Percentiles rank a stretch among this genome's conserved stretches.
phyloP scores from a whole-genome alignment of 2,797 vertebrate species.

The Xenops minutus region DNA sequence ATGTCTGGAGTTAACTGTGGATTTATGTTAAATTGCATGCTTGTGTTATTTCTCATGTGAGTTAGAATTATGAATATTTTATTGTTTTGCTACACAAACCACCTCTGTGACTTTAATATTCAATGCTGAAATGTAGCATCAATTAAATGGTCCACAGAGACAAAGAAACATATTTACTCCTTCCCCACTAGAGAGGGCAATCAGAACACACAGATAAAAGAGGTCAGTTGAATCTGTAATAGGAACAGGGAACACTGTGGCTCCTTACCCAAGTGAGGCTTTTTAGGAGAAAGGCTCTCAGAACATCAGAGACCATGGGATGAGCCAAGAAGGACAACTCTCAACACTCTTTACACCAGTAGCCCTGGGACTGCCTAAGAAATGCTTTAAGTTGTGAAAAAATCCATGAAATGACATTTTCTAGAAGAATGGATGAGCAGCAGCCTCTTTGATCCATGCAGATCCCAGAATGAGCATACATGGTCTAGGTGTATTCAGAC shows the following conservation, averaged over 20 bases:
- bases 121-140: neutral
- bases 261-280: neutral
- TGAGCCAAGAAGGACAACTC: neutral
- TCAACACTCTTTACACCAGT: neutral
- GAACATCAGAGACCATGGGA: neutral
- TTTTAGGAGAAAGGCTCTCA: neutral
- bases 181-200: neutral
- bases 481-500: neutral
- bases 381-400: neutral
- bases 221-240: neutral
- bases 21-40: neutral
- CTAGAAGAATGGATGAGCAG: neutral
- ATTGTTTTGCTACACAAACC: slow-evolving; percentile 14
- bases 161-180: neutral
- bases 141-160: neutral
- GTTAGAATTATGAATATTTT: neutral
- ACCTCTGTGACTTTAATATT: neutral
- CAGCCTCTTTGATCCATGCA: neutral
- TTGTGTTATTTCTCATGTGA: neutral
- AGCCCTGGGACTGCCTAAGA: neutral
- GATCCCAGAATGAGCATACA: neutral
- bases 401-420: neutral
- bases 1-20: neutral
- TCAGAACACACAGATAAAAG: neutral
- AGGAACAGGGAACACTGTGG: neutral